phyloP scores from a whole-genome alignment of 2,888 invertebrate species.

The Sminthurides aquaticus region DNA sequence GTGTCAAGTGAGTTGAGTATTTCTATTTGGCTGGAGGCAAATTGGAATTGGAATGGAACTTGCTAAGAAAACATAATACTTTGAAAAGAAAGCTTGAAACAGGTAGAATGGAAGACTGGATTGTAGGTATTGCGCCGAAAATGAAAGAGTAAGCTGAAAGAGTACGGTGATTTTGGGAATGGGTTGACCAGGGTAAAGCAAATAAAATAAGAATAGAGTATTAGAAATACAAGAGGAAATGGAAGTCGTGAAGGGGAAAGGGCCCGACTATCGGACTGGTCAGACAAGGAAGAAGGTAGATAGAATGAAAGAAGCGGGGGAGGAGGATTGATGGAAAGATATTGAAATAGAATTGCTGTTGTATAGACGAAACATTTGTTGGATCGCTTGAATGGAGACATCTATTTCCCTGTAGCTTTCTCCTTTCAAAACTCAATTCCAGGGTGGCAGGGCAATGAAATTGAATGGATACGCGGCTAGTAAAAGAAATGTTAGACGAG shows the following conservation, averaged over 20 bases:
- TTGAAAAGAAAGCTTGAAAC: too few relatives aligned
- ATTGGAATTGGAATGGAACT: too few relatives aligned
- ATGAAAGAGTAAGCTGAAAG: too few relatives aligned
- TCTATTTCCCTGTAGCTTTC: background rate
- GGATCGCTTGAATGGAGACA: conserved; percentile 7
- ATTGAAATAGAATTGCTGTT: conserved; percentile 1
- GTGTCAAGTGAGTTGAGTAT: too few relatives aligned
- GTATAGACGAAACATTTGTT: conserved; percentile 5
- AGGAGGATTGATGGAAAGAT: background rate
- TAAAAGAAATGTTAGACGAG: background rate
- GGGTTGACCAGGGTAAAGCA: background rate
- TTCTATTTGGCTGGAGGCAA: too few relatives aligned
- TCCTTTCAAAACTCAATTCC: background rate
- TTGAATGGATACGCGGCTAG: background rate
- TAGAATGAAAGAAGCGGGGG: background rate
- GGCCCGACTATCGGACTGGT: background rate
- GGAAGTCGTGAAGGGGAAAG: too few relatives aligned
- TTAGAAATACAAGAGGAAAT: background rate
- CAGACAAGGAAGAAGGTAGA: background rate
- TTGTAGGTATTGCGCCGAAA: too few relatives aligned
- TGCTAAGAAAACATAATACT: too few relatives aligned
- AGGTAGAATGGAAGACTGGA: too few relatives aligned
- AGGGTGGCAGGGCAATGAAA: background rate
- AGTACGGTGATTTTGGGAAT: background rate
- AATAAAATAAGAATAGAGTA: background rate